Percentiles rank a stretch among this genome's conserved stretches.
Evolutionary conservation across 2,113 vertebrate species (phyloP).

Genomic region (Proteles cristata): DNA sequence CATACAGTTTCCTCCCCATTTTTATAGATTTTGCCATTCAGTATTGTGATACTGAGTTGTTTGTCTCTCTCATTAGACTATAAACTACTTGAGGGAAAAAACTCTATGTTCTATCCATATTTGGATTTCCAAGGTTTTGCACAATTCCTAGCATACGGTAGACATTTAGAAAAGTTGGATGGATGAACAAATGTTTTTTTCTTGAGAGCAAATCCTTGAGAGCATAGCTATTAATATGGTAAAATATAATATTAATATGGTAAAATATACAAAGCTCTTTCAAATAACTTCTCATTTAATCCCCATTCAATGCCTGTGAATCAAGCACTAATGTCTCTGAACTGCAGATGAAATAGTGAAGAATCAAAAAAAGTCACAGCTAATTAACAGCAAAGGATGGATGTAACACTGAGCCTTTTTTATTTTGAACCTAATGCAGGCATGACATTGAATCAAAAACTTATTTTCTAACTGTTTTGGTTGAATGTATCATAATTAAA

Average conservation of each 20-base stretch:
- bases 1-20: neutral
- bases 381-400: neutral
- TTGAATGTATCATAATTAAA: constrained; percentile 36
- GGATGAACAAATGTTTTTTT: neutral
- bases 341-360: constrained; percentile 18
- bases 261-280: neutral
- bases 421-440: neutral
- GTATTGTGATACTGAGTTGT: neutral
- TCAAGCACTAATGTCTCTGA: neutral
- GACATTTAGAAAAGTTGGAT: neutral
- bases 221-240: neutral
- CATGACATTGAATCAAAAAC: neutral
- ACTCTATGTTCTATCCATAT: neutral
- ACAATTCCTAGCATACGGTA: neutral
- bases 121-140: neutral
- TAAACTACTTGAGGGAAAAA: neutral
- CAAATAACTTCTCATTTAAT: neutral
- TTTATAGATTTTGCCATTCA: neutral
- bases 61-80: neutral
- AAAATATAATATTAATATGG: constrained; percentile 10
- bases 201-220: neutral
- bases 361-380: neutral
- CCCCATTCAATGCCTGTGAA: neutral
- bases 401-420: neutral
- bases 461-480: constrained; percentile 45